These are phyloP conservation scores for Troglohyphantes excavatus DNA, from an alignment of 2,888 invertebrate genomes.

Conservation along the genomic window DNA sequence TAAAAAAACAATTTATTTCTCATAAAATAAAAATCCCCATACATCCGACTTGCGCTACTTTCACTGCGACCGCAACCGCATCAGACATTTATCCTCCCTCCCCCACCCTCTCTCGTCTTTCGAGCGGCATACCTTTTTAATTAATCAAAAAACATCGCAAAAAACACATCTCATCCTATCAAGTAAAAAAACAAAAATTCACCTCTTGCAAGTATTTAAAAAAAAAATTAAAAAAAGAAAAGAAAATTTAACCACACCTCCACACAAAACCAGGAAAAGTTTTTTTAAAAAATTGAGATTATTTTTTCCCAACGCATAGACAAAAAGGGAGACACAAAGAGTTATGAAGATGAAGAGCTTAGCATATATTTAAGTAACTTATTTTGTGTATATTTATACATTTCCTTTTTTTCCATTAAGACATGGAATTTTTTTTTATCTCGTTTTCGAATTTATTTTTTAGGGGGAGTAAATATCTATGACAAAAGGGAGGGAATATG, in stretches of 20 bases:
- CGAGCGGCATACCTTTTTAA: slow-evolving; percentile 49
- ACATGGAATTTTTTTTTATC: neutral
- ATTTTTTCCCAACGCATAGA: neutral
- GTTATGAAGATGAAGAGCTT: slow-evolving; percentile 58
- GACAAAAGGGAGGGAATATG: neutral
- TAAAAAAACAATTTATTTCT: too few species aligned
- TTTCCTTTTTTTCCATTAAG: neutral
- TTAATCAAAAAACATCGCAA: slow-evolving; percentile 34
- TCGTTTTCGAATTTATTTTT: neutral
- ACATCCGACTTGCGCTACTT: too few species aligned
- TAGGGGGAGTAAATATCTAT: slow-evolving; percentile 21
- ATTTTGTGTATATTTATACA: slow-evolving; percentile 1
- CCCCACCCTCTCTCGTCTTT: neutral
- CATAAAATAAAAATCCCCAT: too few species aligned
- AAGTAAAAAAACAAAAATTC: neutral
- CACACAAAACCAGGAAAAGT: slow-evolving; percentile 2
- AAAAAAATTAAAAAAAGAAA: slow-evolving; percentile 17
- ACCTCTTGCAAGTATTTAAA: slow-evolving; percentile 8
- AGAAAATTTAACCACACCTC: neutral
- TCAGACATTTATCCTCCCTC: slow-evolving; percentile 10
- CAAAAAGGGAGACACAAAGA: slow-evolving; percentile 1
- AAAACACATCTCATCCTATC: neutral
- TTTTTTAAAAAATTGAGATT: neutral
- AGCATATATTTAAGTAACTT: slow-evolving; percentile 62
- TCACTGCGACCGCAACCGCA: too few species aligned